phyloP scores from a whole-genome alignment of 2,888 invertebrate genomes.

The Timandra comae region DNA sequence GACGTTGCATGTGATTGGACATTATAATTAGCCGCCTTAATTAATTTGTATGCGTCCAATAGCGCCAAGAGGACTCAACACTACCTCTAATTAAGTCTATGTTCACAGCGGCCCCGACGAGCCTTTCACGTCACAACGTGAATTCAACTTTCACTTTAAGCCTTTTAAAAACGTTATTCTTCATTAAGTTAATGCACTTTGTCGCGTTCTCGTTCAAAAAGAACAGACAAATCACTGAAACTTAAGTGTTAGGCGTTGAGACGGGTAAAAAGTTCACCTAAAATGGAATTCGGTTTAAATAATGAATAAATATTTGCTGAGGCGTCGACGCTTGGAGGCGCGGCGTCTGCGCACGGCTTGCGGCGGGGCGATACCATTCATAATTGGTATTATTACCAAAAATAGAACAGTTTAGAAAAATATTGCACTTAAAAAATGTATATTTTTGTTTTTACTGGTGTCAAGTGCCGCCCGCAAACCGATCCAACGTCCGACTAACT shows the following conservation, averaged over 20 bases:
- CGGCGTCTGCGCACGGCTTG: not conserved
- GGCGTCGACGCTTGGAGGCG: constrained; percentile 4
- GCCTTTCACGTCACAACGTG: constrained; percentile 16
- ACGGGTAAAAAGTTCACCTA: constrained; percentile 22
- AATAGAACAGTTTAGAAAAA: no score
- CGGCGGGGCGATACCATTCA: no score
- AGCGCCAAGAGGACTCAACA: constrained; percentile 21
- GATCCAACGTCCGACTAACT: constrained; percentile 21
- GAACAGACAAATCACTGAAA: constrained; percentile 1
- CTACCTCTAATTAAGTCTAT: constrained; percentile 39
- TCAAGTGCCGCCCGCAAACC: not conserved
- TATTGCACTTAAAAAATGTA: no score
- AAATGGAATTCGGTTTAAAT: constrained; percentile 14
- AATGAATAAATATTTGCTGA: constrained; percentile 7
- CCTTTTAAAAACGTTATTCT: constrained; percentile 16
- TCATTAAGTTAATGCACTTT: constrained; percentile 1
- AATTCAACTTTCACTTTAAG: constrained; percentile 16
- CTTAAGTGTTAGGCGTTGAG: constrained; percentile 9
- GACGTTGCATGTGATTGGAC: not conserved
- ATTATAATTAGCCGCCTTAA: constrained; percentile 33
- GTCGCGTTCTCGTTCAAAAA: not conserved
- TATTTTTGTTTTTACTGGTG: no score
- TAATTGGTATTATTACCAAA: no score
- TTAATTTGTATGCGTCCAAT: constrained; percentile 50
- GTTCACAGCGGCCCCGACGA: constrained; percentile 24